Base-by-base conservation (phyloP, 2,888 invertebrate genomes). In the Coremacera marginata region DNA sequence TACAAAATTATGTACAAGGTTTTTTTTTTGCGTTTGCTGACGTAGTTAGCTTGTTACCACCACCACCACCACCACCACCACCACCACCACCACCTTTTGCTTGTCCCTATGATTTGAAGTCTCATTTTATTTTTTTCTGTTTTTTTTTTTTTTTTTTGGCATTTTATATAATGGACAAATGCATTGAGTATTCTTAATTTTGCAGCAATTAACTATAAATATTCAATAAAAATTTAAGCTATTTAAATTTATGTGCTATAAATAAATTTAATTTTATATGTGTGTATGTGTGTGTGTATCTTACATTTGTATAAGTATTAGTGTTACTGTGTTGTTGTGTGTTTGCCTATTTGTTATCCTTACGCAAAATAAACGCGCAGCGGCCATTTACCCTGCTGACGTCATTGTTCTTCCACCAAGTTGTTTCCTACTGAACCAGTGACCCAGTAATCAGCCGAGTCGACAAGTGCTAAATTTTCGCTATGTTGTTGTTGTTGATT, bases 321-420 rank as follows among this genome's bases (percentile, higher is more conserved):
- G 16, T 65, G 22, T 67, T n/a, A 19, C 44, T 67, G 7, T 67
- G 44, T 5, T 34, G 31, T 31, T 31, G 16, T n/a, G 16, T 65
- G 19, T 44, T 44, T 67, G 67, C 19, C 14, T 76, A 80, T 76
- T 63, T 81, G 79, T 77, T 79, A 78, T 80, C 81, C 79, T 81
- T 82, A 34, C 52, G 51, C 0, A 65, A 44, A 78, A 78, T 78
- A 44, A 44, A 44, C 78, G 79, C 80, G 78, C 80, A 70, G 82
- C 82, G 84, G 83, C 82, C 84, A 82, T 84, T 84, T 84, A 84
- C 84, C 84, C 81, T 82, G 81, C 78, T 84, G 84, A 84, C 84
- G 84, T 84, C 84, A 84, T 82, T 65, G 81, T 82, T 82, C 76
- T 78, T 80, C 80, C 80, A 80, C 11, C 70, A 55, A 22, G 16